A percentile compares a stretch with the other conserved stretches of the same genome.
Evolutionary conservation across 2,888 invertebrate species (phyloP).

Genomic region (Micropterix aruncella): DNA sequence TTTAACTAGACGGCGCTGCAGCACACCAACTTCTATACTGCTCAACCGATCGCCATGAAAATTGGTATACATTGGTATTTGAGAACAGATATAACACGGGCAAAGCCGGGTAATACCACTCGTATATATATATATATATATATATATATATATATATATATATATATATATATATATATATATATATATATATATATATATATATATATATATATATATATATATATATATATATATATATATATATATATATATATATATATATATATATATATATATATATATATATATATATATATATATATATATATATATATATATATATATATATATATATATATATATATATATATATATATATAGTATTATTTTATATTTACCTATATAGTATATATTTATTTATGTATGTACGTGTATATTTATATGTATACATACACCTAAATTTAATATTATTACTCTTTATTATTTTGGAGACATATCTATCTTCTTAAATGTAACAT

Average conservation of each 20-base stretch:
- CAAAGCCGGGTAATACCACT: no score
- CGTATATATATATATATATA: no score
- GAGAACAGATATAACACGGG: no score
- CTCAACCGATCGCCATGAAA: no score
- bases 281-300: conserved; percentile 1
- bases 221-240: not conserved
- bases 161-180: not conserved
- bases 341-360: not conserved
- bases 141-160: not conserved
- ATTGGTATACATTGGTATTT: no score
- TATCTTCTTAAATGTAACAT: no score
- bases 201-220: not conserved
- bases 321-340: not conserved
- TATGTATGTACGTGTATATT: no score
- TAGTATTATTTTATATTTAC: no score
- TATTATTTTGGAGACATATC: no score
- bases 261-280: conserved; percentile 1
- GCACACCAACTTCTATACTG: no score
- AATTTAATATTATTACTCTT: not conserved
- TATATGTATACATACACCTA: not conserved
- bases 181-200: not conserved
- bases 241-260: conserved; percentile 3
- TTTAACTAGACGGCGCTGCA: no score
- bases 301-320: not conserved
- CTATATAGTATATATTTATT: no score